phyloP scores from a whole-genome alignment of 1,140 invertebrate species.

The Saccostrea cuccullata region DNA sequence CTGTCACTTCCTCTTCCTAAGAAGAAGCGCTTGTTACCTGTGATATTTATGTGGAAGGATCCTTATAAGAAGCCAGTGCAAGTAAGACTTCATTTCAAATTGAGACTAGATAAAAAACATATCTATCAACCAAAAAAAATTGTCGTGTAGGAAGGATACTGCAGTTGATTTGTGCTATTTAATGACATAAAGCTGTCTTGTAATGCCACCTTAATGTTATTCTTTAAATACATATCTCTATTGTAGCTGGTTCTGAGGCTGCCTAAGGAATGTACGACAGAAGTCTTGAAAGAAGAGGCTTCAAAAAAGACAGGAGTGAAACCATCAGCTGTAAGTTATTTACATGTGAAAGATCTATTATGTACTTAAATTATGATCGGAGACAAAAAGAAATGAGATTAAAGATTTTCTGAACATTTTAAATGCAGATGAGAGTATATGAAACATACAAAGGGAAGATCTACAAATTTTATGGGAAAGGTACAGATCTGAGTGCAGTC shows the following conservation, averaged over 20 bases:
- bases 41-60: constrained; percentile 78
- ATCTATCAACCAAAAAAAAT: no score
- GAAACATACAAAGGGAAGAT: constrained; percentile 76
- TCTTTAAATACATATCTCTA: neutral
- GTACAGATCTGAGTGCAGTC: constrained; percentile 63
- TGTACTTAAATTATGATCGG: neutral
- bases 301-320: constrained; percentile 73
- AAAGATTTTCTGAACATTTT: neutral
- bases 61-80: constrained; percentile 73
- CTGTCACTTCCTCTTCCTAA: constrained; percentile 79
- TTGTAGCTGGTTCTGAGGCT: constrained; percentile 70
- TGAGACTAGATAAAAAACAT: no score
- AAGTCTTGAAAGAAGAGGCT: constrained; percentile 75
- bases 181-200: no score
- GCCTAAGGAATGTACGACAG: constrained; percentile 75
- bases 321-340: constrained; percentile 68
- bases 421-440: constrained; percentile 75
- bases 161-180: no score
- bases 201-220: no score
- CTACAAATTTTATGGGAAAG: constrained; percentile 69
- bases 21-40: constrained; percentile 71
- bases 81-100: constrained; percentile 60
- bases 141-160: no score
- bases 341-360: neutral
- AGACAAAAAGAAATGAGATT: neutral